A percentile compares a stretch with the other conserved stretches of the same genome.
phyloP scores from a whole-genome alignment of 2,888 invertebrate genomes.

The Scotopteryx bipunctaria region DNA sequence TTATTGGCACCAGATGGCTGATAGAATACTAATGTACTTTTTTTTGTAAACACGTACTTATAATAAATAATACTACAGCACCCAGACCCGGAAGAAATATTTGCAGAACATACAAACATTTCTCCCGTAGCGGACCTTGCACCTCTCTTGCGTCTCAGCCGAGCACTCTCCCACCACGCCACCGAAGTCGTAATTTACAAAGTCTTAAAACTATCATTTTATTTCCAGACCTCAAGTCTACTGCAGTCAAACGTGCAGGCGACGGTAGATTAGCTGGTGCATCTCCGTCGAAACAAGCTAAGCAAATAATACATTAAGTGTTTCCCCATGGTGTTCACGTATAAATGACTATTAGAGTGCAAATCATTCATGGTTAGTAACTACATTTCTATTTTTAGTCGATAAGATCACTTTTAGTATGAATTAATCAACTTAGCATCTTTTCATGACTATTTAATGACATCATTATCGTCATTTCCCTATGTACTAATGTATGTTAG shows the following conservation, averaged over 20 bases:
- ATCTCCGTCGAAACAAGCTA: slow-evolving; percentile 78
- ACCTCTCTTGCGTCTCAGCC: too few relatives aligned
- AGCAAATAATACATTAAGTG: slow-evolving; percentile 72
- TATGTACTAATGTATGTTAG: slow-evolving; percentile 30
- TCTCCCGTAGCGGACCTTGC: too few relatives aligned
- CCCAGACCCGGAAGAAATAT: too few relatives aligned
- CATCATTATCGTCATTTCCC: slow-evolving; percentile 6
- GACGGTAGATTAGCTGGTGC: slow-evolving; percentile 75
- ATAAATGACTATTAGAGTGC: slow-evolving; percentile 36
- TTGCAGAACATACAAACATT: too few relatives aligned
- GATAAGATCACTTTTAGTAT: slow-evolving; percentile 38
- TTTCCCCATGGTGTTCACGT: slow-evolving; percentile 24
- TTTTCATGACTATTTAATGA: slow-evolving; percentile 13
- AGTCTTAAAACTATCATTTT: slow-evolving; percentile 17
- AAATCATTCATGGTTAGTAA: slow-evolving; percentile 42
- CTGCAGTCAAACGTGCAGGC: slow-evolving; percentile 73
- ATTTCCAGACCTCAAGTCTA: slow-evolving; percentile 67
- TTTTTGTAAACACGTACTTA: too few relatives aligned
- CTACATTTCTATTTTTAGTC: slow-evolving; percentile 36
- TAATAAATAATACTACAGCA: too few relatives aligned
- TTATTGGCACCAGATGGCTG: too few relatives aligned
- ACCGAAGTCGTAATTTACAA: too few relatives aligned
- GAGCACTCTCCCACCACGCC: too few relatives aligned
- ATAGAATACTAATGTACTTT: too few relatives aligned
- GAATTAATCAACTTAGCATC: slow-evolving; percentile 42